phyloP scores from a whole-genome alignment of 2,888 invertebrate genomes.

The Patella caerulea region DNA sequence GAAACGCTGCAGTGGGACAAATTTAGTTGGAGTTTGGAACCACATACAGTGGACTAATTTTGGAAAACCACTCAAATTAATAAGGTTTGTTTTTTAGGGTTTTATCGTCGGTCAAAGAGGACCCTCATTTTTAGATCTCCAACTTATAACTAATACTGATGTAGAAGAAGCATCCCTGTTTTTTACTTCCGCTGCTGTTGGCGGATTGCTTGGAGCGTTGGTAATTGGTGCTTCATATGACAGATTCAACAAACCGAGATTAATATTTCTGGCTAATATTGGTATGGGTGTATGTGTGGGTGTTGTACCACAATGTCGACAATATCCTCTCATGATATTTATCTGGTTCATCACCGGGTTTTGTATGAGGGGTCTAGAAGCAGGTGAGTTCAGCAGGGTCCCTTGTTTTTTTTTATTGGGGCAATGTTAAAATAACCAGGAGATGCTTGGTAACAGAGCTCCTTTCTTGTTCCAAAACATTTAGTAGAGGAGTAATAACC shows the following conservation, averaged over 20 bases:
- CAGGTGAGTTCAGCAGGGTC: constrained; percentile 9
- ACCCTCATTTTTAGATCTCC: constrained; percentile 63
- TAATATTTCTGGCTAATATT: constrained; percentile 62
- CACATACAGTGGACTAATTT: background rate
- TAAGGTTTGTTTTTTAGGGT: constrained; percentile 49
- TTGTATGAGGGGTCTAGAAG: constrained; percentile 60
- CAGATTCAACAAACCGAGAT: constrained; percentile 52
- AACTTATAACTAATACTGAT: constrained; percentile 49
- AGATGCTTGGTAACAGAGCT: too few species aligned
- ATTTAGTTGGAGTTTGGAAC: too few species aligned
- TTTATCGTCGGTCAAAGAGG: constrained; percentile 65
- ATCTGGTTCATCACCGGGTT: constrained; percentile 55
- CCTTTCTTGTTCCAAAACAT: too few species aligned
- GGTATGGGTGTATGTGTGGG: constrained; percentile 61
- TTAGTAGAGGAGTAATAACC: too few species aligned
- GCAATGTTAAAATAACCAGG: too few species aligned
- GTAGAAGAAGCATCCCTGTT: constrained; percentile 54
- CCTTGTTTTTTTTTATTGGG: too few species aligned
- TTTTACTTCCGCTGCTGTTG: constrained; percentile 63
- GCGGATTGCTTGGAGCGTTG: constrained; percentile 65
- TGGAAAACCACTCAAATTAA: background rate
- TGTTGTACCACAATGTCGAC: constrained; percentile 60
- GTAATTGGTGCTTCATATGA: constrained; percentile 51
- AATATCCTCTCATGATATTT: constrained; percentile 47
- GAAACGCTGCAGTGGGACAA: too few species aligned